Conservation (phyloP, 2,113 vertebrate species). For the Chelonoidis abingdonii region DNA sequence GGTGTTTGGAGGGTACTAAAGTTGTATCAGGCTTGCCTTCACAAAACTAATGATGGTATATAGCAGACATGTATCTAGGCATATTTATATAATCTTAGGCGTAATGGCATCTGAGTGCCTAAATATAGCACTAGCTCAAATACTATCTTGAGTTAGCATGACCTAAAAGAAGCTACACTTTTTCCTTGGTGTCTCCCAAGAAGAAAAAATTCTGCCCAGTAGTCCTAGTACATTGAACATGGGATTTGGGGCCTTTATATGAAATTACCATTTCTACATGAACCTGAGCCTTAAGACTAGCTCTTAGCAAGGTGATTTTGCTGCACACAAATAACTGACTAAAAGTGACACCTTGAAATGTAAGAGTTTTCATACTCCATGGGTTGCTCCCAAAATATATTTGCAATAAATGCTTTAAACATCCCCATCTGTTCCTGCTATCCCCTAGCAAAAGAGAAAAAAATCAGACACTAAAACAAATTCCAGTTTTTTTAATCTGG, state of each 20-base stretch:
- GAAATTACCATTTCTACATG: neutral
- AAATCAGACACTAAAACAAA: neutral
- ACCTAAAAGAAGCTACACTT: neutral
- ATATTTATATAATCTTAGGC: neutral
- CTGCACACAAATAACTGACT: neutral
- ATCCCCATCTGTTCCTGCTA: neutral
- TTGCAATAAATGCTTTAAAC: neutral
- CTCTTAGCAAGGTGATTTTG: neutral
- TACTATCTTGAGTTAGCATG: neutral
- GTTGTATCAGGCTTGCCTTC: neutral
- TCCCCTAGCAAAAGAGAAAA: neutral
- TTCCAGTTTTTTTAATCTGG: neutral
- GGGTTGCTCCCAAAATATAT: neutral
- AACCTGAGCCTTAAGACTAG: neutral
- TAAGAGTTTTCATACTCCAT: neutral
- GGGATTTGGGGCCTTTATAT: neutral
- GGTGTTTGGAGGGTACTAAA: accelerated
- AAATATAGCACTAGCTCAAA: neutral
- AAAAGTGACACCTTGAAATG: neutral
- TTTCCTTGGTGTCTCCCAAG: neutral
- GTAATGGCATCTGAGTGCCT: neutral
- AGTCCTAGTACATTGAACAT: neutral
- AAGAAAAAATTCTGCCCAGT: neutral
- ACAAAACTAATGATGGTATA: neutral
- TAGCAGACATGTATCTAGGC: neutral